Conservation (phyloP, 2,797 vertebrate genomes). For the Chaenodraco wilsoni region DNA sequence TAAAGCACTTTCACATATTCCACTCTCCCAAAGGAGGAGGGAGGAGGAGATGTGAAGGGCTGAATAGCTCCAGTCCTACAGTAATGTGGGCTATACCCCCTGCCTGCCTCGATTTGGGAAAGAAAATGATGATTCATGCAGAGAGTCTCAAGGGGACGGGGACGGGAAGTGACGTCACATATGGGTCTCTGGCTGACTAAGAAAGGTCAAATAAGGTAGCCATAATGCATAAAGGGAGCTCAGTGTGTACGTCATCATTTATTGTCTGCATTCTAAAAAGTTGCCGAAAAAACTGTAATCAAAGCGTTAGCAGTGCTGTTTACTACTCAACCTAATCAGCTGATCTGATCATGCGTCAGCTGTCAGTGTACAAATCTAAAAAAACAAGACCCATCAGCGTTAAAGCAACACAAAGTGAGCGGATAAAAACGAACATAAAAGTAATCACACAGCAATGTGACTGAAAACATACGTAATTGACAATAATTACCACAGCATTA, state of each 20-base stretch:
- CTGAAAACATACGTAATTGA: slow-evolving; percentile 16
- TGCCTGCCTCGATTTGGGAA: slow-evolving; percentile 15
- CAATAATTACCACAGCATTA: neutral
- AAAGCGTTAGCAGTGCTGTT: slow-evolving; percentile 41
- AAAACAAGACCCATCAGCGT: neutral
- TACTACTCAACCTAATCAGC: slow-evolving; percentile 31
- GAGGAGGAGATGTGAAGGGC: slow-evolving; percentile 1
- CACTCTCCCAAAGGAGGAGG: slow-evolving; percentile 27
- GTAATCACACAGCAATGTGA: neutral
- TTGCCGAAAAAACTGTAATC: slow-evolving; percentile 33
- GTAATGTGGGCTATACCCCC: slow-evolving; percentile 35
- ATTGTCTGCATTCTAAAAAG: slow-evolving; percentile 7
- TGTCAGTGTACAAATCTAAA: slow-evolving; percentile 17
- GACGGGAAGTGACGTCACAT: slow-evolving; percentile 27
- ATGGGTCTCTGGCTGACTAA: slow-evolving; percentile 31
- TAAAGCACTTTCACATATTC: slow-evolving; percentile 56
- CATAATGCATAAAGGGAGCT: slow-evolving; percentile 10
- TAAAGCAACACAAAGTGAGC: neutral
- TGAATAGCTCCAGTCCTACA: slow-evolving; percentile 37
- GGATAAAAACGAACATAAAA: neutral
- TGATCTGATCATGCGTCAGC: slow-evolving; percentile 38
- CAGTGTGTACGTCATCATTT: slow-evolving; percentile 16
- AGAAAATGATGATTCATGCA: slow-evolving; percentile 65
- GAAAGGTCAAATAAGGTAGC: slow-evolving; percentile 32
- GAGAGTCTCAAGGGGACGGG: slow-evolving; percentile 40